Evolutionary conservation across 2,113 vertebrate species (phyloP).

Genomic region (Varanus salvator): DNA sequence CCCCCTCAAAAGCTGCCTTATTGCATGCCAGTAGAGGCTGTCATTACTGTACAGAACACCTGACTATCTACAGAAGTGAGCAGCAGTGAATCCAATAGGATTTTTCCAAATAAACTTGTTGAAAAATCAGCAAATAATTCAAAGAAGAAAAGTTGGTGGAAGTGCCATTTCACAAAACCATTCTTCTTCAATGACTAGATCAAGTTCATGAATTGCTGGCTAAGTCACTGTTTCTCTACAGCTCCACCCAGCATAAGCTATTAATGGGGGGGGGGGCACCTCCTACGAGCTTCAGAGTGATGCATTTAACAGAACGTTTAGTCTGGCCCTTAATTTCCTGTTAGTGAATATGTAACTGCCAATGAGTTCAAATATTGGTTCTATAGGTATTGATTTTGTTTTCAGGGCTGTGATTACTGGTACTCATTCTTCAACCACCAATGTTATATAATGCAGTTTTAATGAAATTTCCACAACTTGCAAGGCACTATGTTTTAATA

Average conservation of each 20-base stretch:
- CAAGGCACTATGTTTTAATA: slow-evolving; percentile 24
- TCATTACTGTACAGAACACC: too few relatives aligned
- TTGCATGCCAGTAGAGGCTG: background rate
- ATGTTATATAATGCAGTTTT: slow-evolving; percentile 34
- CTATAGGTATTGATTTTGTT: background rate
- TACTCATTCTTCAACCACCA: slow-evolving; percentile 16
- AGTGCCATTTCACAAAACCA: background rate
- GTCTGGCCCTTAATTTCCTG: background rate
- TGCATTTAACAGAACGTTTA: too few relatives aligned
- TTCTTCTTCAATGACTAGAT: background rate
- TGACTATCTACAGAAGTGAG: background rate
- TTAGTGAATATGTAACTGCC: background rate
- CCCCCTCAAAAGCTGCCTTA: background rate
- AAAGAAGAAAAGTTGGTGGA: background rate
- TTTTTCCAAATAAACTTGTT: background rate
- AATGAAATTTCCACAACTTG: background rate
- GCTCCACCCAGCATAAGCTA: background rate
- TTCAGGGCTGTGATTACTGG: slow-evolving; percentile 2
- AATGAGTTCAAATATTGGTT: background rate
- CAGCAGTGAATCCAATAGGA: background rate
- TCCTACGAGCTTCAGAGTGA: background rate
- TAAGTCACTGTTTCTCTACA: background rate
- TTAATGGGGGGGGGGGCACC: background rate
- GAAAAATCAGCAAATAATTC: background rate
- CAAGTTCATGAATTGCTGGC: background rate